A percentile compares a stretch with the other conserved stretches of the same genome.
phyloP scores from a whole-genome alignment of 2,888 invertebrate species.

The Hypsopygia costalis region DNA sequence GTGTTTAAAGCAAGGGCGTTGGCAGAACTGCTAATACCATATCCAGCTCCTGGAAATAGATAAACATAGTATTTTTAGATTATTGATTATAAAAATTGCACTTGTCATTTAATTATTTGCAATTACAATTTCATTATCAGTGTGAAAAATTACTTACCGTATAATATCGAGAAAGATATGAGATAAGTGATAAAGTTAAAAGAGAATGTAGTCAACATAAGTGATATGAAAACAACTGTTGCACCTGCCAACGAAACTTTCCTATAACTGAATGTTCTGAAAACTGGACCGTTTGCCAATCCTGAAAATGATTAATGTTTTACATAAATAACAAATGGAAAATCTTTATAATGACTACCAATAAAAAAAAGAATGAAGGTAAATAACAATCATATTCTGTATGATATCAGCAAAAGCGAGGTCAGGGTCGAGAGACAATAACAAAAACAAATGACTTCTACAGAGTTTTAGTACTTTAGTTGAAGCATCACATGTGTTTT shows the following conservation, averaged over 20 bases:
- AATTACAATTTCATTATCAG: background rate
- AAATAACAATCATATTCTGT: too few relatives aligned
- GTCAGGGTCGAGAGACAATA: too few relatives aligned
- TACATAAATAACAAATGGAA: too few relatives aligned
- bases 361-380: too few relatives aligned
- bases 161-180: conserved; percentile 83
- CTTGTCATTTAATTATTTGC: background rate
- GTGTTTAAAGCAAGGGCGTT: conserved; percentile 87
- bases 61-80: conserved; percentile 4
- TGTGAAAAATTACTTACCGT: conserved; percentile 74
- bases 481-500: too few relatives aligned
- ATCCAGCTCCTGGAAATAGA: conserved; percentile 78
- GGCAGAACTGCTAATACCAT: conserved; percentile 84
- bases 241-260: conserved; percentile 84
- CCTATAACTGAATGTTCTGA: conserved; percentile 84
- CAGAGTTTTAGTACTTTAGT: too few relatives aligned
- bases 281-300: conserved; percentile 86
- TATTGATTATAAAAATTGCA: background rate
- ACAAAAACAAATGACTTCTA: too few relatives aligned
- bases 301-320: conserved; percentile 76
- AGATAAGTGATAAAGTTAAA: conserved; percentile 83
- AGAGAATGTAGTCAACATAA: conserved; percentile 82
- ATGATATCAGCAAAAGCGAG: too few relatives aligned
- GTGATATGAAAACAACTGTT: conserved; percentile 78
- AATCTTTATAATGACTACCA: too few relatives aligned